A percentile compares a stretch with the other conserved stretches of the same genome.
phyloP scores from a whole-genome alignment of 2,113 vertebrate genomes.

The Bothrops jararaca region DNA sequence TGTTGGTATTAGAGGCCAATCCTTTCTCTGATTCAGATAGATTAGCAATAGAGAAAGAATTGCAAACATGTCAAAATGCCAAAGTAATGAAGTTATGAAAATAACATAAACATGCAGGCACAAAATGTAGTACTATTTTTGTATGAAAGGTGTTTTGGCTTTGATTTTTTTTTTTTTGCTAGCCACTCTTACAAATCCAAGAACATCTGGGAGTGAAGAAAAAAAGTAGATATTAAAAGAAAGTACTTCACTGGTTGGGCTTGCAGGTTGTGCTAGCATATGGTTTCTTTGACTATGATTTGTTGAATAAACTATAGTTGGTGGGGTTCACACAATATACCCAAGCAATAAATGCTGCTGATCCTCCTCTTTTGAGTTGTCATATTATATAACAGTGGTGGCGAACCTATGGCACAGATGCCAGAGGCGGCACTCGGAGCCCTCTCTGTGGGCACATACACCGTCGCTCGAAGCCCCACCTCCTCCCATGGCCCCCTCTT shows the following conservation, averaged over 20 bases:
- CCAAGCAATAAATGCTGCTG: neutral
- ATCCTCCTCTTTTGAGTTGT: neutral
- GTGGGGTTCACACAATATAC: neutral
- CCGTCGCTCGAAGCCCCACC: no score
- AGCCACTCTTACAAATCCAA: neutral
- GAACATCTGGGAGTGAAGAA: conserved; percentile 1
- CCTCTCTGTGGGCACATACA: no score
- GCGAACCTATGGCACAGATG: no score
- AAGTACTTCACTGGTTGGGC: neutral
- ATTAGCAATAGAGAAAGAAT: neutral
- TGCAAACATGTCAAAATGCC: neutral
- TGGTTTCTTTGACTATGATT: neutral
- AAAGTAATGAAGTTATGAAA: neutral
- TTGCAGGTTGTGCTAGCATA: neutral
- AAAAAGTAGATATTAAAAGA: neutral
- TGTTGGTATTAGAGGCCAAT: neutral
- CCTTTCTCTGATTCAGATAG: neutral
- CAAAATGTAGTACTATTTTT: neutral
- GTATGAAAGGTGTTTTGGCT: neutral
- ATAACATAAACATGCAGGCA: neutral
- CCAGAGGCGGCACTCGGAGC: no score
- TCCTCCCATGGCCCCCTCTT: no score
- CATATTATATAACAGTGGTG: neutral
- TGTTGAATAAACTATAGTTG: neutral
- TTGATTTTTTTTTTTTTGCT: neutral